Base-by-base conservation (phyloP, 2,888 invertebrate species). In the Allolobophora icterica region DNA sequence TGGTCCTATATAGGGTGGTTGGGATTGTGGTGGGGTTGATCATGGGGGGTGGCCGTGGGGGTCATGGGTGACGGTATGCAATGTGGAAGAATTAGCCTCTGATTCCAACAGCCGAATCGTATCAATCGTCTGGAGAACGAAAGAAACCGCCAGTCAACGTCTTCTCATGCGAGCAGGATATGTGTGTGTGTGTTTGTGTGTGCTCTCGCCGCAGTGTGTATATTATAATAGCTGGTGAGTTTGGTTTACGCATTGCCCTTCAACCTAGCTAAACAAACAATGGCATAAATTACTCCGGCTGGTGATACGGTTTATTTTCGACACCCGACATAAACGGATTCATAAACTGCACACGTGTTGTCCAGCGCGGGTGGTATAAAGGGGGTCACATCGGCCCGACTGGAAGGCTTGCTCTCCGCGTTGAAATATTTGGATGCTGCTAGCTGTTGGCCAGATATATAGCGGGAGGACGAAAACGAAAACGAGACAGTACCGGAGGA, bases 171-270 rank as follows among this genome's bases (percentile, higher is more conserved):
- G 13, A 3, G 3, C 71, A 52, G 52, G 24, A 52, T 52, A 24
- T 52, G n/a, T 71, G 30, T 52, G n/a, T 71, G 30, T n/a, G n/a
- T 71, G n/a, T 71, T 13, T 24, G 52, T 52, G 52, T 52, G 52
- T 52, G 52, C 24, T 4, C 24, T 52, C 1, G 52, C 15, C 52
- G 52, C 52, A 52, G 17, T 71, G 71, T n/a, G 71, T 71, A n/a
- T 71, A n/a, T 71, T 71, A 71, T 71, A 71, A 71, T 71, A 30
- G 71, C 0, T 71, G 71, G 71, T 71, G 71, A 71, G n/a, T 71
- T 71, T 71, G n/a, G 71, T 71, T 71, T 71, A 71, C 71, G 71
- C 71, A n/a, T 71, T 71, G 71, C 71, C 71, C 71, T 71, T 71
- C 71, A 71, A 71, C 71, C 71, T 71, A 71, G 71, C 71, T 71